phyloP scores from a whole-genome alignment of 1,140 invertebrate genomes.

The Pararge aegeria region DNA sequence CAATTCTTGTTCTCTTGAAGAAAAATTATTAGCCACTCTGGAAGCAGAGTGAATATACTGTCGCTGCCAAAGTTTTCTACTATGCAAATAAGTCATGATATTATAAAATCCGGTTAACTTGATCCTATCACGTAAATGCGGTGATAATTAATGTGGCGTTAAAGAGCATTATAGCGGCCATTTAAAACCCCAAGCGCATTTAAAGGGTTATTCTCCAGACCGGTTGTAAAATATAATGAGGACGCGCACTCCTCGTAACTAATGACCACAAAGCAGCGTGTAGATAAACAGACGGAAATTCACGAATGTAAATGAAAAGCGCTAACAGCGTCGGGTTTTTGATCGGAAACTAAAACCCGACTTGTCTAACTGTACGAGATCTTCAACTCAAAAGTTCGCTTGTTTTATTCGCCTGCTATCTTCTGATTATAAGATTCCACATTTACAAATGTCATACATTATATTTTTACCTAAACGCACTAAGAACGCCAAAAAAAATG shows the following conservation, averaged over 20 bases:
- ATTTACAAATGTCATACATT: too few species aligned
- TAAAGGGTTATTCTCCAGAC: constrained; percentile 34
- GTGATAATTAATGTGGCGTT: constrained; percentile 34
- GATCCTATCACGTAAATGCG: constrained; percentile 34
- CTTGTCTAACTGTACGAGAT: too few species aligned
- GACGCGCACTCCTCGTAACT: constrained; percentile 23
- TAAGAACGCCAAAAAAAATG: too few species aligned
- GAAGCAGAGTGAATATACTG: too few species aligned
- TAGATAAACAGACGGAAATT: constrained; percentile 25
- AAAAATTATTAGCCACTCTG: too few species aligned
- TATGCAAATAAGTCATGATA: constrained; percentile 13
- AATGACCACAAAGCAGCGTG: constrained; percentile 27
- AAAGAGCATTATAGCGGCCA: constrained; percentile 33
- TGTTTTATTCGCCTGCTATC: too few species aligned
- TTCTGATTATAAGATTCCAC: too few species aligned
- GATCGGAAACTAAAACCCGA: background rate
- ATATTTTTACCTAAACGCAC: too few species aligned
- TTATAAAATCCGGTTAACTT: constrained; percentile 31
- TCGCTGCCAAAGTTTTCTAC: too few species aligned
- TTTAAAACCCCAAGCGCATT: constrained; percentile 33
- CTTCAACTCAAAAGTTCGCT: too few species aligned
- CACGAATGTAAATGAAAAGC: background rate
- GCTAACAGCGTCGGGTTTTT: background rate
- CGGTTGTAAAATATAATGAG: constrained; percentile 33
- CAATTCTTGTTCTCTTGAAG: too few species aligned